phyloP scores from a whole-genome alignment of 1,140 invertebrate species.

The Anadara kagoshimensis region DNA sequence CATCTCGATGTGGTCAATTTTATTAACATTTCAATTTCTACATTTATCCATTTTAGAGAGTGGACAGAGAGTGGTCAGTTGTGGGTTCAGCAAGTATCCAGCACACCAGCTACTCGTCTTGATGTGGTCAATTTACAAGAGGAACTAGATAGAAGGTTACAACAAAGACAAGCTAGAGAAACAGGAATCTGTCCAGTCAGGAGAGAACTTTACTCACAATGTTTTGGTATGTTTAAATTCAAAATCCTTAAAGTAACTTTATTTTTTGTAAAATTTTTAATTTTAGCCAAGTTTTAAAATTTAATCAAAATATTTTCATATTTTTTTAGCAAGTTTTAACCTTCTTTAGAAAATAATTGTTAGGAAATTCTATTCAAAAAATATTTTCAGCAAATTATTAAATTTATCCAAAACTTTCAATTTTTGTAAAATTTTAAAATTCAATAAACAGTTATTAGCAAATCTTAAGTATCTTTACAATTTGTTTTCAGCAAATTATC shows the following conservation, averaged over 20 bases:
- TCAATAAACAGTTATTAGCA: no score
- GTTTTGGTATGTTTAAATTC: slow-evolving; percentile 84
- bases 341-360: no score
- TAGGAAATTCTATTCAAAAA: no score
- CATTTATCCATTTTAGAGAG: slow-evolving; percentile 75
- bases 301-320: neutral
- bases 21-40: neutral
- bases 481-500: no score
- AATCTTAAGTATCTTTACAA: no score
- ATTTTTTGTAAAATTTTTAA: neutral
- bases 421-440: no score
- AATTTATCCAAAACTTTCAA: no score
- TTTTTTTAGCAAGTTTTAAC: neutral
- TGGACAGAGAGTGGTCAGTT: slow-evolving; percentile 88
- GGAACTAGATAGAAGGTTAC: slow-evolving; percentile 91
- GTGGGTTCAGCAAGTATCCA: slow-evolving; percentile 84
- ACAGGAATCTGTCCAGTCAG: slow-evolving; percentile 97
- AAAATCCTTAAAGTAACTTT: neutral
- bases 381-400: no score
- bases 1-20: no score
- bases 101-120: slow-evolving; percentile 93
- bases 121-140: slow-evolving; percentile 98
- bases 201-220: slow-evolving; percentile 95
- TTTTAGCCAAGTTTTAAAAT: neutral
- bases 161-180: slow-evolving; percentile 93